phyloP scores from a whole-genome alignment of 2,888 invertebrate species.

The Andricus quercusramuli region DNA sequence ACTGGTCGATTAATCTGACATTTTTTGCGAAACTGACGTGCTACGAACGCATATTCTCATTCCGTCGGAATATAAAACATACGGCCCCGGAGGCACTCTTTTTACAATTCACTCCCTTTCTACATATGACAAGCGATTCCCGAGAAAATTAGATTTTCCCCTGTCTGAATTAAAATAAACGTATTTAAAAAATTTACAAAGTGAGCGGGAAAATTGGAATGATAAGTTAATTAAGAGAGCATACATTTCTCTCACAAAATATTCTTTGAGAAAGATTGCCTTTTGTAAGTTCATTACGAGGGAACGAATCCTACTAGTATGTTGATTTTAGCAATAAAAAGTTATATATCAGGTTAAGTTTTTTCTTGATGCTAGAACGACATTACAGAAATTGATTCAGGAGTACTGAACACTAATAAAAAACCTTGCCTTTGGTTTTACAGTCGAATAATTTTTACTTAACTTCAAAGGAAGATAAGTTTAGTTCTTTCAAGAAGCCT shows the following conservation, averaged over 20 bases:
- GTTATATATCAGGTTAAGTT: too few relatives aligned
- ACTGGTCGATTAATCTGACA: conserved; percentile 38
- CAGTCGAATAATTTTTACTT: conserved; percentile 19
- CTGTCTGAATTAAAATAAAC: too few relatives aligned
- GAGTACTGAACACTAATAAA: neutral
- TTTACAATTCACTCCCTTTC: conserved; percentile 32
- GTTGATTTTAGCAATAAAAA: too few relatives aligned
- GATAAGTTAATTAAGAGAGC: too few relatives aligned
- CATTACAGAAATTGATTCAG: neutral
- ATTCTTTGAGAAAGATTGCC: too few relatives aligned
- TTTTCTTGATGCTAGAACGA: too few relatives aligned
- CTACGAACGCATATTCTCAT: conserved; percentile 33
- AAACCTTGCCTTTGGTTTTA: neutral
- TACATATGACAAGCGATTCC: conserved; percentile 23
- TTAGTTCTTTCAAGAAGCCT: neutral
- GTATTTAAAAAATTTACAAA: conserved; percentile 9
- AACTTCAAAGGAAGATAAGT: neutral
- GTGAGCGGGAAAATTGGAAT: neutral
- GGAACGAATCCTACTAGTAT: too few relatives aligned
- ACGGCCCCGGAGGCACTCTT: conserved; percentile 15
- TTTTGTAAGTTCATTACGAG: too few relatives aligned
- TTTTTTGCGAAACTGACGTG: conserved; percentile 31
- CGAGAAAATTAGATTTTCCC: conserved; percentile 7
- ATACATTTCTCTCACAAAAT: too few relatives aligned
- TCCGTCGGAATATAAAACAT: conserved; percentile 24